phyloP scores from a whole-genome alignment of 2,888 invertebrate genomes.

The Marronus borbonicus region DNA sequence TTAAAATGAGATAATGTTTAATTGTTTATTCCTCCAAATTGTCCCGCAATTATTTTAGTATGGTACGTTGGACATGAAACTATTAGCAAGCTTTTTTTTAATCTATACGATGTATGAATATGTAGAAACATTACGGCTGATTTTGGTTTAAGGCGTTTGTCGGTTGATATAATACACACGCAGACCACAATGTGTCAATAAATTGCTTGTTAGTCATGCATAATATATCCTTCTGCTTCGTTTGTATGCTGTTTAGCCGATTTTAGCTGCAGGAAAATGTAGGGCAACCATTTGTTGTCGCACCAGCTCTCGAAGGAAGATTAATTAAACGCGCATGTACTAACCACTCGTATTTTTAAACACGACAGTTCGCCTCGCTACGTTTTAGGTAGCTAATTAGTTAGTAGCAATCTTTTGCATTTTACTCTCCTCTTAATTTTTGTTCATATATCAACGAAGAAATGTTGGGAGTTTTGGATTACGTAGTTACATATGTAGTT shows the following conservation, averaged over 20 bases:
- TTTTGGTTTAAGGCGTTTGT: neutral
- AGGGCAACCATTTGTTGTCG: too few species aligned
- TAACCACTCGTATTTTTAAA: too few species aligned
- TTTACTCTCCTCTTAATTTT: too few species aligned
- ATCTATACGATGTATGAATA: neutral
- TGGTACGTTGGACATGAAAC: neutral
- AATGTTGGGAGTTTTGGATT: too few species aligned
- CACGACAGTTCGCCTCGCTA: too few species aligned
- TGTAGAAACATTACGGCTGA: neutral
- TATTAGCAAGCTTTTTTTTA: neutral
- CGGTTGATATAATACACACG: neutral
- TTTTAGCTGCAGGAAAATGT: neutral
- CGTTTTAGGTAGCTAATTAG: too few species aligned
- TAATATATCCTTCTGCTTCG: constrained; percentile 3
- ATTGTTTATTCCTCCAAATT: constrained; percentile 13
- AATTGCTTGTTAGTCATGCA: constrained; percentile 27
- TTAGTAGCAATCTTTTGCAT: too few species aligned
- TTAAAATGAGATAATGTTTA: neutral
- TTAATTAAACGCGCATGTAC: too few species aligned
- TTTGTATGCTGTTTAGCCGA: constrained; percentile 1
- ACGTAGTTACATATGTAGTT: too few species aligned
- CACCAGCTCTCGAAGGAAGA: too few species aligned
- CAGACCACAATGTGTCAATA: constrained; percentile 13
- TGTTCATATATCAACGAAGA: too few species aligned
- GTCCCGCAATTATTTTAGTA: constrained; percentile 10